Conservation (phyloP, 2,888 invertebrate genomes). For the Steinernema hermaphroditum region DNA sequence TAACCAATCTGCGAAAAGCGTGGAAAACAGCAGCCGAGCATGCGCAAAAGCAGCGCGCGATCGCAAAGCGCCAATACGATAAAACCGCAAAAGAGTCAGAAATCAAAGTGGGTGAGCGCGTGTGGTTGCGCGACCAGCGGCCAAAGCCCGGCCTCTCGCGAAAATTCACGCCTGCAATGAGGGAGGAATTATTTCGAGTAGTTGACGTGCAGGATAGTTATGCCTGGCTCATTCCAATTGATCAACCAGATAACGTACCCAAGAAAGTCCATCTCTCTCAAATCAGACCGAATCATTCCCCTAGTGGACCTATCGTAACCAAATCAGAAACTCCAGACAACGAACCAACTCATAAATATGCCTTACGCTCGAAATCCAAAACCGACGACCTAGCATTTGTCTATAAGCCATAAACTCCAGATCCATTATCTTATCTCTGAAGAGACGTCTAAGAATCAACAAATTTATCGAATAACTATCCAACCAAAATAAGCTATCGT, state of each 20-base stretch:
- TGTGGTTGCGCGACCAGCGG: neutral
- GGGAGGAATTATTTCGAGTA: neutral
- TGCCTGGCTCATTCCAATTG: neutral
- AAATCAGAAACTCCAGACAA: neutral
- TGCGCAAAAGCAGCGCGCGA: neutral
- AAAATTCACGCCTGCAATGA: neutral
- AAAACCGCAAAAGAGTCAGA: neutral
- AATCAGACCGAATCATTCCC: neutral
- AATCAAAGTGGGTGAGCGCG: neutral
- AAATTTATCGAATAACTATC: too few relatives aligned
- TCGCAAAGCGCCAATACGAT: neutral
- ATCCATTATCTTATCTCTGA: too few relatives aligned
- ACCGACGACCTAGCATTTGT: too few relatives aligned
- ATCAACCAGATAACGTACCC: neutral
- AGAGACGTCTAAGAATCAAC: too few relatives aligned
- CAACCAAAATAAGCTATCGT: too few relatives aligned
- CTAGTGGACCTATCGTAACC: neutral
- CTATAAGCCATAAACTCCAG: too few relatives aligned
- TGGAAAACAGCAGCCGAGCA: conserved; percentile 34
- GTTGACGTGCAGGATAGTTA: neutral
- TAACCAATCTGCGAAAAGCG: conserved; percentile 30
- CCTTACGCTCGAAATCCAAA: neutral
- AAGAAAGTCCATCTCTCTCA: neutral
- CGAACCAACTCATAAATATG: neutral
- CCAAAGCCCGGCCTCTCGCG: neutral